Percentiles rank a stretch among this genome's conserved stretches.
Conservation (phyloP, 1,140 invertebrate species). For the Dolichoris vasculosae region DNA sequence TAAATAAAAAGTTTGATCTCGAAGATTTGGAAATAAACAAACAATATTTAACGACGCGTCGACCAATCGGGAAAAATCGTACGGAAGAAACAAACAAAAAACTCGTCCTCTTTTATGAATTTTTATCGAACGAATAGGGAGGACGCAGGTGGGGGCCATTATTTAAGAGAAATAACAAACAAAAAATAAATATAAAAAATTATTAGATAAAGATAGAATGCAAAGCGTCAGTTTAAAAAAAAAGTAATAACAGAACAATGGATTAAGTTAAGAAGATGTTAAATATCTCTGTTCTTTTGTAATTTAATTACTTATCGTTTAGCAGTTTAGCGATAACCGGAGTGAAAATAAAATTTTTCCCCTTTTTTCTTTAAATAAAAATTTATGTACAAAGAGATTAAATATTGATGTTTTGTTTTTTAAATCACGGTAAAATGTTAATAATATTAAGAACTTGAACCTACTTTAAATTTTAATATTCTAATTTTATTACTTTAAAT, state of each 20-base stretch:
- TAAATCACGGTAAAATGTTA: too few species aligned
- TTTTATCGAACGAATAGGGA: slow-evolving; percentile 37
- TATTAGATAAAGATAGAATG: slow-evolving; percentile 26
- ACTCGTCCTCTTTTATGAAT: slow-evolving; percentile 46
- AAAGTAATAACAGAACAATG: slow-evolving; percentile 10
- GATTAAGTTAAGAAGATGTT: neutral
- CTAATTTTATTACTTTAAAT: too few species aligned
- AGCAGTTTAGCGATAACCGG: neutral
- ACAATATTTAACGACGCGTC: slow-evolving; percentile 30
- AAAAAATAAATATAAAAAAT: neutral
- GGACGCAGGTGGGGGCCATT: slow-evolving; percentile 49
- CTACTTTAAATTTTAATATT: neutral
- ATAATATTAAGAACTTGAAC: too few species aligned
- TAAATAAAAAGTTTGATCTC: slow-evolving; percentile 13
- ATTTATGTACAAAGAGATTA: neutral
- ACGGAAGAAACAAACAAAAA: slow-evolving; percentile 31
- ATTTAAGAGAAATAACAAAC: slow-evolving; percentile 44
- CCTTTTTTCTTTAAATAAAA: neutral
- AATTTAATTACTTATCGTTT: neutral
- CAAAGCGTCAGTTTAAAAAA: neutral
- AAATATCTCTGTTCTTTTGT: neutral
- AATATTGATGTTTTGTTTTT: neutral
- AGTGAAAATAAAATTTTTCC: neutral
- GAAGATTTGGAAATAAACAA: slow-evolving; percentile 13
- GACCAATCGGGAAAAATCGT: slow-evolving; percentile 21